Base-by-base conservation (phyloP, 1,140 invertebrate species). In the Drosophila littoralis region DNA sequence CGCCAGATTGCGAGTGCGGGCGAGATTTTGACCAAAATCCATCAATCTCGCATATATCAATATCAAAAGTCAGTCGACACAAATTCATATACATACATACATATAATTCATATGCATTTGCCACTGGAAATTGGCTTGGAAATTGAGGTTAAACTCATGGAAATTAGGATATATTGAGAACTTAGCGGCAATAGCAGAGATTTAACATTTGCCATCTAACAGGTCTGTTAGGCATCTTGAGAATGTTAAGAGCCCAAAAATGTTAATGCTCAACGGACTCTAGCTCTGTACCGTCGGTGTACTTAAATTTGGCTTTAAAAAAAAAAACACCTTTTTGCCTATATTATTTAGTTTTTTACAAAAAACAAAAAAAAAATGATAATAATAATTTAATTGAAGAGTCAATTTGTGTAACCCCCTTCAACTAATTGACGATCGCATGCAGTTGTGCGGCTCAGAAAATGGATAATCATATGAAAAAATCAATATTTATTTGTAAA, bases 11-110 rank as follows among this genome's bases (percentile, higher is more conserved):
- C 51, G 8, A 43, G 45, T 50, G n/a, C 13, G 22, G 48, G 15
- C 10, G 28, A 13, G 22, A 52, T 36, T 52, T 15, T 36, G 33
- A 36, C 33, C 33, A 48, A 54, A 13, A 54, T 54, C 51, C 33
- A 38, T 54, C 51, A 54, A 54, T 36, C 33, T 17, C 7, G 8
- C 12, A 17, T n/a, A 17, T n/a, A 48, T 48, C 46, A 17, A 48
- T 17, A 36, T 36, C 50, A 35, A 13, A 54, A 36, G 8, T 52
- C 13, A 15, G 50, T 7, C n/a, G 40, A 42, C 7, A 42, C 45
- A 9, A 8, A 6, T 52, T 13, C 7, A 51, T 28, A 6, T 10
- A 7, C 28, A 51, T 22, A 17, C 2, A 42, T 12, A 13, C n/a
- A 43, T n/a, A n/a, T 15, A 43, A 6, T 6, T 15, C n/a, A 17